These are phyloP conservation scores for Halcyon chelicuti DNA, from an alignment of 2,797 vertebrate genomes.

Conservation along the genomic window DNA sequence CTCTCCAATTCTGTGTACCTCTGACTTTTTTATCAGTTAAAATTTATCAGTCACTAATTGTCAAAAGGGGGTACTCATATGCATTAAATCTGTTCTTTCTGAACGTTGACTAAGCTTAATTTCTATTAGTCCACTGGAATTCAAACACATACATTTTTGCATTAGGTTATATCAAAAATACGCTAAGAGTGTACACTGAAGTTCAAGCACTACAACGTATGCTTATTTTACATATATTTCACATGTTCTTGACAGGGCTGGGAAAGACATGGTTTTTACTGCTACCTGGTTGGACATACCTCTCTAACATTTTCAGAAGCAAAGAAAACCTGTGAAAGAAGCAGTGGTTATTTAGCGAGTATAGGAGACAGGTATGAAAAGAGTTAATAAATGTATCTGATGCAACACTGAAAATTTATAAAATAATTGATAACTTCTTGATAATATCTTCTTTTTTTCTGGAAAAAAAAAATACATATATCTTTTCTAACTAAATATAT, in stretches of 20 bases:
- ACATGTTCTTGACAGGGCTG: conserved; percentile 82
- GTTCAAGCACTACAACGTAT: background rate
- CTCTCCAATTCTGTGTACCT: background rate
- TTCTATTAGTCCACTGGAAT: background rate
- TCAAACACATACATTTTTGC: background rate
- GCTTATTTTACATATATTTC: background rate
- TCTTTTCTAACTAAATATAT: background rate
- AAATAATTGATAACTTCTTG: background rate
- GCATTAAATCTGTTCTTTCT: background rate
- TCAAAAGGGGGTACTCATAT: background rate
- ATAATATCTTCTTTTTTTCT: background rate
- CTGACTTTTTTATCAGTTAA: background rate
- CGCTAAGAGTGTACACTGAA: background rate
- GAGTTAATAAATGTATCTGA: background rate
- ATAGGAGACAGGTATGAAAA: conserved; percentile 84
- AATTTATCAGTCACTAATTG: background rate
- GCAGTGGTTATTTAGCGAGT: conserved; percentile 79
- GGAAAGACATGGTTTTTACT: conserved; percentile 82
- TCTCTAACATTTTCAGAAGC: conserved; percentile 85
- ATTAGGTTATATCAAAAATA: background rate
- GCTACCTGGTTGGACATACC: conserved; percentile 86
- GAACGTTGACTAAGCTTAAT: background rate
- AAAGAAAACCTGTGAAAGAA: conserved; percentile 79
- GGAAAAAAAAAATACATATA: background rate
- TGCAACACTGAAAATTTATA: background rate